Base-by-base conservation (phyloP, 2,113 vertebrate genomes). In the Sturnira hondurensis region DNA sequence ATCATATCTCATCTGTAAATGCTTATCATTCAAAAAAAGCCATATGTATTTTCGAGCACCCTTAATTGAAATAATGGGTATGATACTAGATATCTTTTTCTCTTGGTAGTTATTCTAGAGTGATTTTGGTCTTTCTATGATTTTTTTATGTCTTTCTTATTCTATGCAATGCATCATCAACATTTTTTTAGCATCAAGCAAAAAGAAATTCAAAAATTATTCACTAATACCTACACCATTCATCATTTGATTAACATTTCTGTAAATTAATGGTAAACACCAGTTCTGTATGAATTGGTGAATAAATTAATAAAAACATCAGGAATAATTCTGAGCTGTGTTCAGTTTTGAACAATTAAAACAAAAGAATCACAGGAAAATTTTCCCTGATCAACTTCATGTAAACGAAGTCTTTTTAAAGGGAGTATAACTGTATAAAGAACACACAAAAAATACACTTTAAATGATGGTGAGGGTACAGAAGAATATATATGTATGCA, bases 11-110 rank as follows among this genome's bases (percentile, higher is more conserved):
- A 98, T 98, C 97, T 97, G 91, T 86, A 95, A 13, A 83, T 97
- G 97, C 95, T 98, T 98, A 98, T 97, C 97, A 98, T 97, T 98
- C 97, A 97, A 97, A 98, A 78, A 73, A 98, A 98, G 93, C 85
- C 97, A 97, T 98, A 98, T 96, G 94, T 97, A 97, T 95, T 98
- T 97, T 97, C 96, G 97, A 97, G 93, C 38, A 96, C 63, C 70
- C 95, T 97, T 97, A 98, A 98, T 98, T 98, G 98, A 98, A 98
- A 98, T 97, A 98, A 98, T 97, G 77, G 95, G 97, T 97, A 96
- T 96, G 96, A 98, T 98, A 94, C 97, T 96, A 89, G 58, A 24
- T 93, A 93, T 58, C 0, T 86, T 97, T 98, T 87, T 97, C 76
- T 17, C 36, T 92, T 90, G 71, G 85, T 93, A 83, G 86, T 96